phyloP scores from a whole-genome alignment of 1,140 invertebrate species.

The Danaus plexippus region DNA sequence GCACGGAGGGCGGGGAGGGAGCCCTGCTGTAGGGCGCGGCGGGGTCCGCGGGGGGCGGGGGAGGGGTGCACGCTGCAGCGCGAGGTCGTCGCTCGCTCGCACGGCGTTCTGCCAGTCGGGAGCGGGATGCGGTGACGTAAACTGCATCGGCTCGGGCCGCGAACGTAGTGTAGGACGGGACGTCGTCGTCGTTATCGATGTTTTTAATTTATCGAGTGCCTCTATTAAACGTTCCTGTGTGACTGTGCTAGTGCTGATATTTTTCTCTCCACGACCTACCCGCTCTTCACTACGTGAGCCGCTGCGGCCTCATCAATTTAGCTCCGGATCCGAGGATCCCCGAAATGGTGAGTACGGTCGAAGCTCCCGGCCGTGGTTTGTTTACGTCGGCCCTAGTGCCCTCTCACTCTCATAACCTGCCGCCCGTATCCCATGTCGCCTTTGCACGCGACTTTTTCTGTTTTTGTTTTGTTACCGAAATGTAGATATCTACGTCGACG shows the following conservation, averaged over 20 bases:
- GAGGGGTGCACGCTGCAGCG: slow-evolving; percentile 61
- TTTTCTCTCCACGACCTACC: slow-evolving; percentile 43
- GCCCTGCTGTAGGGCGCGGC: slow-evolving; percentile 31
- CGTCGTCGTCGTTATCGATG: slow-evolving; percentile 44
- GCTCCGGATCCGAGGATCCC: slow-evolving; percentile 50
- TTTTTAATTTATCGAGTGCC: slow-evolving; percentile 47
- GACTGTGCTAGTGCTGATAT: slow-evolving; percentile 50
- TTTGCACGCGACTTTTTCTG: slow-evolving; percentile 59
- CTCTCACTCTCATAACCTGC: slow-evolving; percentile 62
- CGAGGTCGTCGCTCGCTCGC: slow-evolving; percentile 67
- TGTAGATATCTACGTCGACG: slow-evolving; percentile 66
- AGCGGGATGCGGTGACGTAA: slow-evolving; percentile 71
- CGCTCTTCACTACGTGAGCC: slow-evolving; percentile 63
- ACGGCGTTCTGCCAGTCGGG: slow-evolving; percentile 58
- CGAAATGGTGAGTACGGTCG: slow-evolving; percentile 71
- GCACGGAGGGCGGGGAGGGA: slow-evolving; percentile 33
- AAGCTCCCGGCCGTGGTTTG: slow-evolving; percentile 65
- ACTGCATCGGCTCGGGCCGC: slow-evolving; percentile 67
- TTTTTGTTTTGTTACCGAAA: slow-evolving; percentile 71
- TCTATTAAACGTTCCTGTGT: slow-evolving; percentile 50
- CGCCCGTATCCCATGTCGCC: slow-evolving; percentile 61
- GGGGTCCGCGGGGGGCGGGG: slow-evolving; percentile 42
- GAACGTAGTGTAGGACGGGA: slow-evolving; percentile 67
- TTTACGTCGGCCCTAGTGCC: slow-evolving; percentile 66
- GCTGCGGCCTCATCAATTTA: slow-evolving; percentile 37